Base-by-base conservation (phyloP, 1,140 invertebrate species). In the Cheumatopsyche charites region DNA sequence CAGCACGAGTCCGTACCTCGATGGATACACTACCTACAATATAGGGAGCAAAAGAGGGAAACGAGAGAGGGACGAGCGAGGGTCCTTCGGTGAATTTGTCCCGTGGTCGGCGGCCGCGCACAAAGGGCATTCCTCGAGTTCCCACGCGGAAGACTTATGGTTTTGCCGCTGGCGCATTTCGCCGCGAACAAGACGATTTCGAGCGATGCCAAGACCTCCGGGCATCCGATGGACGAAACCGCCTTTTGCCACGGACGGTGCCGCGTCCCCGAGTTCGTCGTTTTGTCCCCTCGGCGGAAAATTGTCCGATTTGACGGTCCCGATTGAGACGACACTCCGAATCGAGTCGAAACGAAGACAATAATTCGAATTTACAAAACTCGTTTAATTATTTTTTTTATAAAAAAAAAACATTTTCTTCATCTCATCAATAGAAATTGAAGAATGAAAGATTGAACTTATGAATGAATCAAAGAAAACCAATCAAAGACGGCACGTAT, bases 101-200 rank as follows among this genome's bases (percentile, higher is more conserved):
- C 61, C 61, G 19, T 21, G 21, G n/a, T 29, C 66, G 23, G 23
- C 17, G 66, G 47, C 66, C 25, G 62, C 36, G 9, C 47, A 55
- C 66, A 68, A 68, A 68, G 36, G 66, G 49, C 66, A 68, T 68
- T 68, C 66, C 26, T 55, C 66, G 36, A 68, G 66, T 68, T 68
- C 66, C 47, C 66, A 68, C 66, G 66, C 19, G 43, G 45, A 68
- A 68, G 66, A 68, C 66, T 68, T 68, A 68, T 68, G 66, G 66
- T 68, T 68, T 68, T 55, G 66, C 23, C 62, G 17, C 42, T 63
- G 62, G 29, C 29, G 62, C 29, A 42, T 63, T 42, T 63, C 15
- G 9, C 29, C 62, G 62, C 62, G 61, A 42, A 36, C 25, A 2
- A 19, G 29, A 12, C 17, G 58, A 62, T n/a, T n/a, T n/a, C n/a